Evolutionary conservation across 2,113 vertebrate genomes (phyloP), one percentile per base, ranked within the genome.

Genomic region (Pica pica): DNA sequence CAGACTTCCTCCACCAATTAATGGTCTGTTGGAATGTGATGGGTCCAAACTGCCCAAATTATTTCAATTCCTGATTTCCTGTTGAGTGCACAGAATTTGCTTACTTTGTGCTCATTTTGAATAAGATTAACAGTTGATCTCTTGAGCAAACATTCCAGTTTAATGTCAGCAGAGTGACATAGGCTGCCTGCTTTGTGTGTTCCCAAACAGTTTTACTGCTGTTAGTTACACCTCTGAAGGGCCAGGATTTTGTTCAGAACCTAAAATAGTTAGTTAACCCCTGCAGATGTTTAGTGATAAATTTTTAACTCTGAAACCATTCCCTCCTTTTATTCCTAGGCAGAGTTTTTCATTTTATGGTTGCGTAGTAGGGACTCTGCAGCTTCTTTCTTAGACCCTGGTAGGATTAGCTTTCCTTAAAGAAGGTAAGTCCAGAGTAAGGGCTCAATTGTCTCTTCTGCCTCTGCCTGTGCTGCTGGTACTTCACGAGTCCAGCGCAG

Each of bases 91-190:
- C 53, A 57, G 81, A 79, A 83, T 94, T 92, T 78, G 74, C 93
- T 89, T 94, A 11, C 55, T 95, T 87, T 84, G 77, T 92, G 27
- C 87, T 81, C 44, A n/a, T 91, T 93, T 78, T 68, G 78, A 92
- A 1, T 70, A 68, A 93, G 91, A 82, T 82, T 84, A 94, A 63
- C 52, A 82, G 87, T 68, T 84, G 69, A 89, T 87, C 77, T 89
- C 69, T 94, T 95, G 87, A 94, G 78, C 89, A 93, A 94, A 84
- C 41, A 35, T 79, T 59, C 41, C 1, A 13, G 9, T 87, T 84
- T 78, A 46, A 71, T 57, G 93, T 73, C 84, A 60, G 91, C 60
- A 83, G 84, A 87, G 31, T 44, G 70, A 64, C 56, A 69, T 3
- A 20, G 80, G 35, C 83, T 63, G 67, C 74, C 77, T 77, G 88